phyloP scores from a whole-genome alignment of 2,797 vertebrate species.

The Lindbergichthys nudifrons region DNA sequence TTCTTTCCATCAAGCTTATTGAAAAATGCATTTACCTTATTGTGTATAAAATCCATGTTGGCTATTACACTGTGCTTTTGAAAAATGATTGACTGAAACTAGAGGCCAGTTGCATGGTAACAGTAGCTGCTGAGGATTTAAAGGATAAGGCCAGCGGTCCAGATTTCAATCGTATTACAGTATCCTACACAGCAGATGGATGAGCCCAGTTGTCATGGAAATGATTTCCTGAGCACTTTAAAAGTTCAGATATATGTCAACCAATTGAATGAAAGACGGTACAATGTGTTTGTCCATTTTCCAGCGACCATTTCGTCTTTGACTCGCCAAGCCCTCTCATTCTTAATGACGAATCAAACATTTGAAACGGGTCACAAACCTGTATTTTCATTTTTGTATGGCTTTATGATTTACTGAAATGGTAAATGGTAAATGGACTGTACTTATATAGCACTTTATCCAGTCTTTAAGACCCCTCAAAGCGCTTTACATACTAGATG shows the following conservation, averaged over 20 bases:
- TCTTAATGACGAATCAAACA: not conserved
- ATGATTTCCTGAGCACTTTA: not conserved
- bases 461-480: no score
- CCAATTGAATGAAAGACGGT: not conserved
- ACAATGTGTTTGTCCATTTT: not conserved
- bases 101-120: slow-evolving; percentile 3
- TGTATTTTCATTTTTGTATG: no score
- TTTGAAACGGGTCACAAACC: no score
- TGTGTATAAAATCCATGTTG: not conserved
- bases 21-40: not conserved
- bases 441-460: no score
- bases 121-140: slow-evolving; percentile 4
- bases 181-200: slow-evolving; percentile 6
- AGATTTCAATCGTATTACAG: not conserved
- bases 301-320: not conserved
- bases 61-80: not conserved
- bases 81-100: not conserved
- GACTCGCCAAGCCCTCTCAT: not conserved
- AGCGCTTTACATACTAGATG: no score
- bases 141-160: not conserved
- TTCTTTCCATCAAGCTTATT: not conserved
- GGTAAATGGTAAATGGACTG: no score
- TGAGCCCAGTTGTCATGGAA: not conserved
- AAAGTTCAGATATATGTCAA: slow-evolving; percentile 8
- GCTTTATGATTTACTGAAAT: not conserved